Conservation (phyloP, 64 coral and sea anemone species). For the Porites lutea region DNA sequence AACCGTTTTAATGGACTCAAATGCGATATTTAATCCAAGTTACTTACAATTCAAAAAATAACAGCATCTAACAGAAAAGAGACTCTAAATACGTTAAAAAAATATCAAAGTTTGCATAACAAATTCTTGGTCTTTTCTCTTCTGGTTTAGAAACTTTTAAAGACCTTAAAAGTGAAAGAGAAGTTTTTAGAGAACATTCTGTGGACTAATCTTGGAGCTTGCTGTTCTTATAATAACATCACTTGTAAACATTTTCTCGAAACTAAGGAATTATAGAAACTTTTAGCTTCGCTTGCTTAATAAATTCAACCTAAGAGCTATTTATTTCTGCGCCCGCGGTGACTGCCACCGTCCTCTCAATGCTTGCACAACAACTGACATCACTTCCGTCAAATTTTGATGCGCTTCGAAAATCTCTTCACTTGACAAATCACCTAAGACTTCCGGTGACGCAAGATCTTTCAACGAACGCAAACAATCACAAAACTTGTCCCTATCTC, state of each 20-base stretch:
- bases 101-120: background rate
- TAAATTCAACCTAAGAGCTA: background rate
- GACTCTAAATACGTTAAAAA: background rate
- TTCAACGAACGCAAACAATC: conserved; percentile 52
- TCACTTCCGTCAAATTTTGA: conserved; percentile 64
- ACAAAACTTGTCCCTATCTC: conserved; percentile 31
- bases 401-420: conserved; percentile 72
- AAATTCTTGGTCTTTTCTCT: conserved; percentile 1
- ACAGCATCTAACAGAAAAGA: background rate
- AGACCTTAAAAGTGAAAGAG: no score
- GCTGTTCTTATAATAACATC: background rate
- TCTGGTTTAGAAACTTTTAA: no score
- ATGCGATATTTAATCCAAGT: background rate
- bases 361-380: conserved; percentile 30
- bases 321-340: background rate
- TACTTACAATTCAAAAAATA: conserved; percentile 1
- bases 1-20: background rate
- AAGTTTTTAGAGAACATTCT: background rate
- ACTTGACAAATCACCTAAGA: conserved; percentile 32
- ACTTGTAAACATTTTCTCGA: background rate
- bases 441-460: conserved; percentile 53
- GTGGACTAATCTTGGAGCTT: background rate
- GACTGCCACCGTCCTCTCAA: conserved; percentile 23
- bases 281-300: no score
- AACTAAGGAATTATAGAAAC: no score